These are phyloP conservation scores for Cepaea nemoralis DNA, from an alignment of 1,140 invertebrate species.

Conservation along the genomic window DNA sequence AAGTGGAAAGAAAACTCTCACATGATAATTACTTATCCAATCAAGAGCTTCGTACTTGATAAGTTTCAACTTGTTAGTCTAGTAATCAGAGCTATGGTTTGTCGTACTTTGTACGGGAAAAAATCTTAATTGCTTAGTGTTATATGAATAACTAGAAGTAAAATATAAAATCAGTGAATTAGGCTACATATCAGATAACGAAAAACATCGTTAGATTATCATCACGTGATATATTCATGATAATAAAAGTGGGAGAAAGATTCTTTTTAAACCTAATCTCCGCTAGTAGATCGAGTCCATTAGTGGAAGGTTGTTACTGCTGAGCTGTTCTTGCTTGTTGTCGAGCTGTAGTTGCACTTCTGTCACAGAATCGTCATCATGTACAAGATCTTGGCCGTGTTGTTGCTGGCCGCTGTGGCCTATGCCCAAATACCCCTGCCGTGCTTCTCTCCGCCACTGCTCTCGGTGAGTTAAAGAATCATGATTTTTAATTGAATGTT, in stretches of 20 bases:
- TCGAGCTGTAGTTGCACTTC: background rate
- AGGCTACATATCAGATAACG: too few relatives aligned
- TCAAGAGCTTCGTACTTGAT: too few relatives aligned
- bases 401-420: slow-evolving; percentile 4
- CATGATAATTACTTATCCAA: too few relatives aligned
- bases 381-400: slow-evolving; percentile 11
- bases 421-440: slow-evolving; percentile 1
- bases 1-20: too few relatives aligned
- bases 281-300: background rate
- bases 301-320: background rate
- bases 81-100: too few relatives aligned
- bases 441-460: slow-evolving; percentile 24
- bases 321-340: background rate
- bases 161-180: too few relatives aligned
- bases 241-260: background rate
- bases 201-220: background rate
- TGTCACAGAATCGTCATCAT: slow-evolving; percentile 14
- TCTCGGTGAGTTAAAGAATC: slow-evolving; percentile 15
- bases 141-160: too few relatives aligned
- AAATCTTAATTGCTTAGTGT: too few relatives aligned
- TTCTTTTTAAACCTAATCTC: background rate
- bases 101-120: too few relatives aligned
- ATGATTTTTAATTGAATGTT: too few relatives aligned
- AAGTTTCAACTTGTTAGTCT: too few relatives aligned
- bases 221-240: background rate